Evolutionary conservation across 2,888 invertebrate species (phyloP).

Genomic region (Schizaphis graminum): DNA sequence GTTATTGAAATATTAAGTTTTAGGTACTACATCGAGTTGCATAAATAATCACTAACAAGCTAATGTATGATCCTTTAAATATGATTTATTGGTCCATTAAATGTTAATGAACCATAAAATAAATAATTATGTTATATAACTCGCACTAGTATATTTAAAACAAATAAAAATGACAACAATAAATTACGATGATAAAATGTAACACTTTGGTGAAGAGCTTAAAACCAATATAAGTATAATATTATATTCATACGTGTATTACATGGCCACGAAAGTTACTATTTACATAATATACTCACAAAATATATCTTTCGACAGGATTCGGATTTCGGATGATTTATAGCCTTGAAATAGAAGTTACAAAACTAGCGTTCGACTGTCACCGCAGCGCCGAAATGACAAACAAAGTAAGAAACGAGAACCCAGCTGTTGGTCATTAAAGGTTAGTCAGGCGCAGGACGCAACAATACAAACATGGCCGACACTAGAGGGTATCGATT

Average conservation of each 20-base stretch:
- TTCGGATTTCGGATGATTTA: neutral
- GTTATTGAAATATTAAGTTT: neutral
- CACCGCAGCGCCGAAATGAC: conserved; percentile 45
- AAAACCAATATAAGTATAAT: neutral
- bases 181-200: neutral
- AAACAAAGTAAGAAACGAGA: conserved; percentile 29
- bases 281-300: neutral
- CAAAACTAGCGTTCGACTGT: conserved; percentile 10
- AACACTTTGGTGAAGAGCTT: neutral
- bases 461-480: conserved; percentile 65
- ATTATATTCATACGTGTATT: neutral
- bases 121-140: neutral
- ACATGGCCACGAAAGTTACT: neutral
- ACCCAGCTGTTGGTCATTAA: conserved; percentile 61
- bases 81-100: neutral
- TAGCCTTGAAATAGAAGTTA: conserved; percentile 33
- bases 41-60: neutral
- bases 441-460: conserved; percentile 64
- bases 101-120: neutral
- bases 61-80: neutral
- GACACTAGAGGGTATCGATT: conserved; percentile 61
- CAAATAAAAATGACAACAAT: neutral
- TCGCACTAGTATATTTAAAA: neutral
- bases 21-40: neutral
- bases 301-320: neutral